Percentiles rank a stretch among this genome's conserved stretches.
Evolutionary conservation across 2,888 invertebrate species (phyloP).

Genomic region (Cerastoderma edule): DNA sequence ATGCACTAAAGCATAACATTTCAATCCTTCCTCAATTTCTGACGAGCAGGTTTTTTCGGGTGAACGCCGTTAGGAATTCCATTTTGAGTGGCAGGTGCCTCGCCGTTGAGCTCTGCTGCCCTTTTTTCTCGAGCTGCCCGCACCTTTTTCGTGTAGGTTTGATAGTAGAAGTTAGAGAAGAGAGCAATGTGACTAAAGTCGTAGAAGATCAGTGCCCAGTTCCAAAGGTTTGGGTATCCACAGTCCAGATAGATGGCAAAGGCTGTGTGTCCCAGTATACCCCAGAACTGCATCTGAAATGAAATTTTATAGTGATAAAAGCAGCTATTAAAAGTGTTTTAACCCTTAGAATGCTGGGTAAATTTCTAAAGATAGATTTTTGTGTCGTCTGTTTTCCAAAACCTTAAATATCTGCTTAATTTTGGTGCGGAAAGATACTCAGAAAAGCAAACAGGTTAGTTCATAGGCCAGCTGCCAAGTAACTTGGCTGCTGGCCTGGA

Average conservation of each 20-base stretch:
- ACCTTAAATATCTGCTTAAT: no score
- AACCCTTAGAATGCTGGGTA: no score
- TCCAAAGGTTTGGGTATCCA: conserved; percentile 75
- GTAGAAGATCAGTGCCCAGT: conserved; percentile 74
- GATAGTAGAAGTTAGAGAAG: conserved; percentile 82
- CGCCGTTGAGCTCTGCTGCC: conserved; percentile 34
- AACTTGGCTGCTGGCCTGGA: no score
- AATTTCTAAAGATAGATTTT: no score
- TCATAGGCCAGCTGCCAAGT: no score
- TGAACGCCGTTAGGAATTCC: conserved; percentile 16
- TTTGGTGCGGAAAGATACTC: no score
- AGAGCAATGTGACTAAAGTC: conserved; percentile 77
- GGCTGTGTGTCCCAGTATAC: conserved; percentile 83
- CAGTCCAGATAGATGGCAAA: conserved; percentile 73
- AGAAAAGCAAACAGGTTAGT: no score
- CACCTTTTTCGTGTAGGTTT: conserved; percentile 75
- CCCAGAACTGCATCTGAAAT: conserved; percentile 81
- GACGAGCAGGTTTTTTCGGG: conserved; percentile 7
- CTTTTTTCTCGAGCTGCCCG: conserved; percentile 30
- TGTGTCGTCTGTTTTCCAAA: no score
- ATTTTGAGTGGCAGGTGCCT: not conserved
- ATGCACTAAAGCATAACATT: not conserved
- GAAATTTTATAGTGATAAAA: conserved; percentile 18
- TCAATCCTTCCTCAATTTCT: conserved; percentile 29
- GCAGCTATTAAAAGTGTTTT: no score